These are phyloP conservation scores for Dyspetes luteomarginatus DNA, from an alignment of 2,888 invertebrate genomes.

Conservation along the genomic window DNA sequence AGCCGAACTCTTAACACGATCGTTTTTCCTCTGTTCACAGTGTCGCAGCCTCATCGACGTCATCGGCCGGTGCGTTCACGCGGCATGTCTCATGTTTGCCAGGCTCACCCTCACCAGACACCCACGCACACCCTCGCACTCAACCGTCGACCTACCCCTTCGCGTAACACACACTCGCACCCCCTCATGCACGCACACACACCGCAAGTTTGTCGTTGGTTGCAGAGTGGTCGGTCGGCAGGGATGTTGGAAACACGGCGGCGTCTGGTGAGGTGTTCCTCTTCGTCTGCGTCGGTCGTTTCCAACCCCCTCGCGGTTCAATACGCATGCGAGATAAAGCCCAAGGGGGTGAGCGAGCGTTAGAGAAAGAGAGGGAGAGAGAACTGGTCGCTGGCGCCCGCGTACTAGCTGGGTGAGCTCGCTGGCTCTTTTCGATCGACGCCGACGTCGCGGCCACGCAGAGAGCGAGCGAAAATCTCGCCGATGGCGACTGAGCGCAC, in stretches of 20 bases:
- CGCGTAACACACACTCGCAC: neutral
- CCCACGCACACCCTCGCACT: too few relatives aligned
- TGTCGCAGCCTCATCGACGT: neutral
- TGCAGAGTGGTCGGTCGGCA: neutral
- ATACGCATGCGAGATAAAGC: slow-evolving; percentile 81
- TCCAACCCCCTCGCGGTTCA: slow-evolving; percentile 71
- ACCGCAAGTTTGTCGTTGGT: slow-evolving; percentile 16
- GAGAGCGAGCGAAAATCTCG: slow-evolving; percentile 74
- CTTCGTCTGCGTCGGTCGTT: neutral
- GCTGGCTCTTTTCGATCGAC: slow-evolving; percentile 82
- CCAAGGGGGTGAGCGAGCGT: slow-evolving; percentile 74
- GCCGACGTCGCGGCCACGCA: slow-evolving; percentile 72
- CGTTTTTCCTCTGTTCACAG: neutral
- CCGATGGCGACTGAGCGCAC: slow-evolving; percentile 74
- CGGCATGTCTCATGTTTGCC: slow-evolving; percentile 7
- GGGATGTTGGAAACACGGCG: slow-evolving; percentile 1
- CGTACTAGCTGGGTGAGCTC: slow-evolving; percentile 68
- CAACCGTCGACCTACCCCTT: too few relatives aligned
- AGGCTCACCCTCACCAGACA: too few relatives aligned
- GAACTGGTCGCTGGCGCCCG: slow-evolving; percentile 57
- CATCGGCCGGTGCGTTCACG: slow-evolving; percentile 18
- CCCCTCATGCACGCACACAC: neutral
- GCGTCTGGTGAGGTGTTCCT: neutral
- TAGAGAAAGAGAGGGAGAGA: neutral
- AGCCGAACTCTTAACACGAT: slow-evolving; percentile 40